Percentiles rank a stretch among this genome's conserved stretches.
Evolutionary conservation across 37 sponge, comb jelly and placozoan species (phyloP).

Genomic region (Chondrilla cf. caribensis): DNA sequence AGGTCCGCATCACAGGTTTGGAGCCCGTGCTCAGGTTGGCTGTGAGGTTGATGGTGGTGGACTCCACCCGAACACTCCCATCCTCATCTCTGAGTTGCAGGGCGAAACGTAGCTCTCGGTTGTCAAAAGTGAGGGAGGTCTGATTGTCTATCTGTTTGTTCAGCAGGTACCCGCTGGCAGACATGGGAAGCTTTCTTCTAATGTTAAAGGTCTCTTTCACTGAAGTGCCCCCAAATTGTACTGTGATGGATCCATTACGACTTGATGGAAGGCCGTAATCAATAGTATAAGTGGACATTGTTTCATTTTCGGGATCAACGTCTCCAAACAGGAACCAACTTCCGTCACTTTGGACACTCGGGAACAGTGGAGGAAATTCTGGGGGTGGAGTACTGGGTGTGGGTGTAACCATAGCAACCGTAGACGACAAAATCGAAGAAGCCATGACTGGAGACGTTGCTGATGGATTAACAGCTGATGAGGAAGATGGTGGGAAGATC

Average conservation of each 20-base stretch:
- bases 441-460: no score
- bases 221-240: neutral
- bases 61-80: slow-evolving; percentile 23
- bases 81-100: slow-evolving; percentile 56
- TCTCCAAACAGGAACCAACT: neutral
- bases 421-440: no score
- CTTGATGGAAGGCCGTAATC: neutral
- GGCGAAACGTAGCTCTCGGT: slow-evolving; percentile 31
- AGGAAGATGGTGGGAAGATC: neutral
- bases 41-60: slow-evolving; percentile 9
- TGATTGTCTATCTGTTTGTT: slow-evolving; percentile 19
- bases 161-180: neutral
- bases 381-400: slow-evolving; percentile 6
- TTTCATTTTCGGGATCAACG: neutral
- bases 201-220: neutral
- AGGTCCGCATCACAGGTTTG: neutral
- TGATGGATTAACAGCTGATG: neutral
- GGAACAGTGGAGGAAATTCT: neutral
- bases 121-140: slow-evolving; percentile 24
- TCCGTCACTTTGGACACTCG: neutral
- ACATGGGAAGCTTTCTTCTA: neutral
- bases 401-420: neutral
- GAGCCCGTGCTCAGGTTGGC: neutral
- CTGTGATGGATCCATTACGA: neutral
- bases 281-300: neutral